Conservation (phyloP, 2,888 invertebrate genomes). For the Sinhomidia bicolor region DNA sequence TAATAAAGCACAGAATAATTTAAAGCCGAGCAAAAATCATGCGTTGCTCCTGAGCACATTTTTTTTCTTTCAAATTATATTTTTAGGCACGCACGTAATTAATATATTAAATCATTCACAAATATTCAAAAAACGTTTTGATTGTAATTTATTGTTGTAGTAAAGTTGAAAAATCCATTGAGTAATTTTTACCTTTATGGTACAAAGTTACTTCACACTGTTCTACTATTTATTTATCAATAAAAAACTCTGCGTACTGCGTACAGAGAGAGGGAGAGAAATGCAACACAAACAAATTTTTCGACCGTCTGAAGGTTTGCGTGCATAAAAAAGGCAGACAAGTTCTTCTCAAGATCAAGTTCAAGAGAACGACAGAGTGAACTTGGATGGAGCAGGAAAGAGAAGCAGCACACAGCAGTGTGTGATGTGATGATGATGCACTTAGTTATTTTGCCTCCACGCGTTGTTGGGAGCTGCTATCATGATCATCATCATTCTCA, state of each 20-base stretch:
- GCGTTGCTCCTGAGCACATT: background rate
- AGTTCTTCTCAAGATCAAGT: constrained; percentile 72
- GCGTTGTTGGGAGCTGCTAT: constrained; percentile 48
- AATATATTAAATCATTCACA: background rate
- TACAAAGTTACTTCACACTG: constrained; percentile 44
- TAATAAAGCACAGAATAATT: background rate
- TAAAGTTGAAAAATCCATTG: background rate
- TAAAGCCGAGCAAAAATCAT: constrained; percentile 8
- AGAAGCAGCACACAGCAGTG: constrained; percentile 10
- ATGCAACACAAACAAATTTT: background rate
- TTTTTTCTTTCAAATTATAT: background rate
- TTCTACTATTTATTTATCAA: background rate
- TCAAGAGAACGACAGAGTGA: constrained; percentile 67
- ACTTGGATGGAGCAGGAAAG: constrained; percentile 56
- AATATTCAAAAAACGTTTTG: background rate
- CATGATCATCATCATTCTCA: constrained; percentile 43
- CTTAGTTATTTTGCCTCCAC: constrained; percentile 51
- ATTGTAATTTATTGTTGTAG: background rate
- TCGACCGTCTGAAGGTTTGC: constrained; percentile 41
- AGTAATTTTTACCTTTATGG: constrained; percentile 51
- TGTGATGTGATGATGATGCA: constrained; percentile 24
- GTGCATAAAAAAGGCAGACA: constrained; percentile 60
- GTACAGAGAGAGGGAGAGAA: background rate
- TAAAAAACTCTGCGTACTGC: background rate
- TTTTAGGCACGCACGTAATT: background rate